Conservation (phyloP, 2,888 invertebrate species). For the Strigamia maritima region DNA sequence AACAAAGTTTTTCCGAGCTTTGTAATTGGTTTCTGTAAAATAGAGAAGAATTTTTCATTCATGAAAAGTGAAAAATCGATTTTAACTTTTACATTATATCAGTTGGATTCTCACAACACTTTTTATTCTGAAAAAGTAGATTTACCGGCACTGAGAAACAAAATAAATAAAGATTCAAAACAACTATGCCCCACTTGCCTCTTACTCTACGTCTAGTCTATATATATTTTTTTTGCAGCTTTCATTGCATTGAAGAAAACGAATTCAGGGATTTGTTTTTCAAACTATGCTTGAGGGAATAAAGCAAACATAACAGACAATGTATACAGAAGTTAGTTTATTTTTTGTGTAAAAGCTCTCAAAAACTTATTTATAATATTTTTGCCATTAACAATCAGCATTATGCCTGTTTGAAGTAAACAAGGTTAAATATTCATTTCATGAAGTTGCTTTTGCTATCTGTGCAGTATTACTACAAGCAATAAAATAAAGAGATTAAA, state of each 20-base stretch:
- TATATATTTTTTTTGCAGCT: background rate
- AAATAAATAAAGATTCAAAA: conserved; percentile 19
- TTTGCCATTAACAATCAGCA: no score
- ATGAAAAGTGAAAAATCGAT: background rate
- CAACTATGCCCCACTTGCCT: background rate
- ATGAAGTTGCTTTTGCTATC: background rate
- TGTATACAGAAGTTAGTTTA: background rate
- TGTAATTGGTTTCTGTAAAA: background rate
- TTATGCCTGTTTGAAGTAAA: background rate
- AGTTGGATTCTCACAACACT: background rate
- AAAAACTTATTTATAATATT: no score
- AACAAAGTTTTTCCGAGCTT: background rate
- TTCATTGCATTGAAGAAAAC: background rate
- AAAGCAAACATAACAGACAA: background rate
- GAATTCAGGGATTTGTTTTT: background rate
- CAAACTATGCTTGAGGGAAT: background rate
- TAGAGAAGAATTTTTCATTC: background rate
- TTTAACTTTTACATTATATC: background rate
- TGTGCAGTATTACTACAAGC: background rate
- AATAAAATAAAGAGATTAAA: background rate
- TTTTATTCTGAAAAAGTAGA: background rate
- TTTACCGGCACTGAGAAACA: background rate
- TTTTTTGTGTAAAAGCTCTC: background rate
- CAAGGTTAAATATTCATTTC: background rate
- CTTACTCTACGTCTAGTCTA: background rate